Base-by-base conservation (phyloP, 1,140 invertebrate species). In the Lepidotrigona ventralis region DNA sequence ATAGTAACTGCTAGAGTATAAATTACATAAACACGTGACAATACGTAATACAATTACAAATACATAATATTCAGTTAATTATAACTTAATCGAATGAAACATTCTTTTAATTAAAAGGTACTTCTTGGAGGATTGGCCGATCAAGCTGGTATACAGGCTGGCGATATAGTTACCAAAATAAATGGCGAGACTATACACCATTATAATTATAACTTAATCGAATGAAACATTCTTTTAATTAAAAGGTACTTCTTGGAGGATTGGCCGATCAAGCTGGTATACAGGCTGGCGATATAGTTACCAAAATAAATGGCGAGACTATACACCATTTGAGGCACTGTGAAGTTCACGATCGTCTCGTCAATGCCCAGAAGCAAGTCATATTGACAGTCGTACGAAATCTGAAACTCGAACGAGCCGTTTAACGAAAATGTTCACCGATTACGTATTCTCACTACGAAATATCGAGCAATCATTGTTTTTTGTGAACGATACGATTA, bases 221-320 rank as follows among this genome's bases (percentile, higher is more conserved):
- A 23, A 54, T 51, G 29, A 80, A 56, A 11, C 8, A 8, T 78
- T 33, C 56, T 56, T 68, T 85, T 33, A 75, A 53, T 66, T n/a
- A 14, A 12, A 91, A 98, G 97, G 96, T 98, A 17, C 94, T 95
- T 68, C 95, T 96, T 76, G 95, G 96, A 69, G 96, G 97, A 90
- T 93, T 98, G 68, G 97, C 97, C 11, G 96, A 97, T 81, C 92
- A 95, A 87, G 96, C 96, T 79, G 97, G 97, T 46, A 91, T 98
- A 56, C 94, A 96, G 89, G 95, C 96, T 46, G 97, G 97, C 26
- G 98, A 98, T 92, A 94, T 96, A 81, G 95, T 98, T 81, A 93
- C 97, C 21, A 95, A 95, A 90, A 96, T 98, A 76, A 96, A 96
- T 85, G 96, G 95, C 70, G 93, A 94, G 53, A 93, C 95, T 68